phyloP scores from a whole-genome alignment of 2,113 vertebrate genomes.

The Macrotis lagotis region DNA sequence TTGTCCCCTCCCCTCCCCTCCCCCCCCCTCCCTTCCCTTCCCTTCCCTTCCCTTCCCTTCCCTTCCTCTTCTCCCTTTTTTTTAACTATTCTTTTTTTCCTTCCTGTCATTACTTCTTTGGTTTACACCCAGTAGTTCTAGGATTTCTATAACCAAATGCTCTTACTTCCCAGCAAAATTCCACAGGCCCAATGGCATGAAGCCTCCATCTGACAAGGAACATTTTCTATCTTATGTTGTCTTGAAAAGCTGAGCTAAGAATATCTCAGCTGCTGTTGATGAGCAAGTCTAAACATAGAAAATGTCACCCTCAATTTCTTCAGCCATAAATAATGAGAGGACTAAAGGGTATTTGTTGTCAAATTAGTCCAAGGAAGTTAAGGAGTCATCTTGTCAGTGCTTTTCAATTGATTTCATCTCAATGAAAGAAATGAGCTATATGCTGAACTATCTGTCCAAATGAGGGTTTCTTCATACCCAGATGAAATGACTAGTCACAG shows the following conservation, averaged over 20 bases:
- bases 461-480: background rate
- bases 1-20: no score
- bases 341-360: background rate
- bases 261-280: conserved; percentile 3
- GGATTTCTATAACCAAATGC: rapidly evolving
- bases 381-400: conserved; percentile 15
- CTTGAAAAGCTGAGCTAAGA: conserved; percentile 8
- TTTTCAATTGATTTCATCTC: conserved; percentile 32
- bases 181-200: background rate
- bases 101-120: background rate
- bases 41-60: background rate
- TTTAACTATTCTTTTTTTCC: no score
- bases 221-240: background rate
- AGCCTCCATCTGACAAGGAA: background rate
- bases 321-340: conserved; percentile 44
- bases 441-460: background rate
- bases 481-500: background rate
- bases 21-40: no score
- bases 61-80: background rate
- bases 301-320: conserved; percentile 19
- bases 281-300: background rate
- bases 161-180: background rate
- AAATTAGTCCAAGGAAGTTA: background rate
- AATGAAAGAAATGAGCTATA: conserved; percentile 8
- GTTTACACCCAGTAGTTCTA: background rate